phyloP scores from a whole-genome alignment of 2,113 vertebrate genomes.

The Corythornis madagascariensis region DNA sequence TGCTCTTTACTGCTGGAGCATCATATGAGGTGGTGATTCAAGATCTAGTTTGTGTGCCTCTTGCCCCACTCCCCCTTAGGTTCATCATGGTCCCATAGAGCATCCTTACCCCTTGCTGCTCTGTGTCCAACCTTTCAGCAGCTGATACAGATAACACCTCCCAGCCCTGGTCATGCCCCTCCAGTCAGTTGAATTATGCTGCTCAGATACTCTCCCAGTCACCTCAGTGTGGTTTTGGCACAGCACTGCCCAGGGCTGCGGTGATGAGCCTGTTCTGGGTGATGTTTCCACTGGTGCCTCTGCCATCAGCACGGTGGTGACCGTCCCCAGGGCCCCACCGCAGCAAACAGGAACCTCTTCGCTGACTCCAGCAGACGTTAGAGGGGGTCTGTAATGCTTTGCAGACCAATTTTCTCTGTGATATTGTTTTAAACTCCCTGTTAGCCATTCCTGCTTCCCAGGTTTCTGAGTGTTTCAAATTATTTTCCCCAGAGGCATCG shows the following conservation, averaged over 20 bases:
- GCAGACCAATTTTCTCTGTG: constrained; percentile 57
- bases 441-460: constrained; percentile 60
- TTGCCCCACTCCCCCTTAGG: not conserved
- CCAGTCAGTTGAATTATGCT: not conserved
- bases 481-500: constrained; percentile 70
- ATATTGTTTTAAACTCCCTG: constrained; percentile 63
- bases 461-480: constrained; percentile 64
- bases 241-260: not conserved
- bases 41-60: not conserved
- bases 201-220: not conserved
- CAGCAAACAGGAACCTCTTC: not conserved
- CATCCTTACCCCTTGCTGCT: not conserved
- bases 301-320: not conserved
- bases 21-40: not conserved
- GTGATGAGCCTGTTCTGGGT: not conserved
- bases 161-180: not conserved
- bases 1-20: not conserved
- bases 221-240: fast-evolving
- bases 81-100: not conserved
- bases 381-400: constrained; percentile 40
- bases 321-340: not conserved
- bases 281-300: not conserved
- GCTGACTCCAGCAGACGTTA: not conserved
- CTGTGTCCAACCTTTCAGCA: not conserved
- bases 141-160: not conserved